A percentile compares a stretch with the other conserved stretches of the same genome.
Evolutionary conservation across 1,140 invertebrate genomes (phyloP).

Genomic region (Ceratitis capitata): DNA sequence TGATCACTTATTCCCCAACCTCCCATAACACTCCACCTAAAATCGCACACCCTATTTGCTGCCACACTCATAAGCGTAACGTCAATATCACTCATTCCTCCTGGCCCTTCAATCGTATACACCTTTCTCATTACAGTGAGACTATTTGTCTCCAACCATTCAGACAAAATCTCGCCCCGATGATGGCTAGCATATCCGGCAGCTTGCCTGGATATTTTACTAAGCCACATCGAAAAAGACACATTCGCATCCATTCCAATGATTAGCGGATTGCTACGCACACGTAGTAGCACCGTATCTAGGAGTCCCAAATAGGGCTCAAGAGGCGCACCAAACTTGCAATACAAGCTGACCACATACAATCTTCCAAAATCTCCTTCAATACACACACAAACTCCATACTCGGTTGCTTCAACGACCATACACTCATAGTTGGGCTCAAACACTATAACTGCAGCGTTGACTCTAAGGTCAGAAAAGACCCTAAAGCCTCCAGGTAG

Average conservation of each 20-base stretch:
- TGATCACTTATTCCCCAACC: too few relatives aligned
- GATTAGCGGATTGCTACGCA: constrained; percentile 24
- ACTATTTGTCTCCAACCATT: neutral
- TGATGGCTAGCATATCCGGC: neutral
- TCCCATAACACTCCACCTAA: constrained; percentile 26
- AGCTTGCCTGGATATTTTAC: constrained; percentile 4
- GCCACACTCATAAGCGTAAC: constrained; percentile 41
- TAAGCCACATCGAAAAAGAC: constrained; percentile 32
- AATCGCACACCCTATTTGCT: neutral
- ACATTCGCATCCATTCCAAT: constrained; percentile 39
- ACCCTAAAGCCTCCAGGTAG: too few relatives aligned
- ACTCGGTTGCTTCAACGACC: too few relatives aligned
- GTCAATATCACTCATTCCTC: constrained; percentile 6
- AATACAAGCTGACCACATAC: too few relatives aligned
- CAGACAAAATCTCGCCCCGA: neutral
- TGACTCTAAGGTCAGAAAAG: too few relatives aligned
- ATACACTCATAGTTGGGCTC: too few relatives aligned
- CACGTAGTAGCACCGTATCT: constrained; percentile 24
- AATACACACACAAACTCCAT: too few relatives aligned
- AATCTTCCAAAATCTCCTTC: too few relatives aligned
- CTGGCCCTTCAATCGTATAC: constrained; percentile 36
- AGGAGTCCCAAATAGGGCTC: constrained; percentile 38
- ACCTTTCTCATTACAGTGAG: constrained; percentile 20
- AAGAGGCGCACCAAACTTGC: constrained; percentile 39
- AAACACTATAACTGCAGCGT: too few relatives aligned